Evolutionary conservation across 1,140 invertebrate genomes (phyloP), one percentile per base, ranked within the genome.

Genomic region (Solenopsis invicta): DNA sequence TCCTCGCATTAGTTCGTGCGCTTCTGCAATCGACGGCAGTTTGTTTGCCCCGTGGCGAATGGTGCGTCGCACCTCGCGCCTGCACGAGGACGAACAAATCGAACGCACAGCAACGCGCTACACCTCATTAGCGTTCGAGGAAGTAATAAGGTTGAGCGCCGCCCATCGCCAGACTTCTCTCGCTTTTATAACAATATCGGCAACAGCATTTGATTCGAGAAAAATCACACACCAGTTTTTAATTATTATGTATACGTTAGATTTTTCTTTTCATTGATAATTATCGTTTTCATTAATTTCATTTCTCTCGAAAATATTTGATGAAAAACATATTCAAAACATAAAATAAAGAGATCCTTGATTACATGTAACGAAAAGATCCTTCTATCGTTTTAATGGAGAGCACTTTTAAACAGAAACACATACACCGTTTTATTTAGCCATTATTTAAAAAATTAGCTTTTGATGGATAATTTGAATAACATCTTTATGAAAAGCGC

Each of bases 1-100:
- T 88, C 56, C 62, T 74, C 64, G 89, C 64, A 88, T 90, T 90
- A 90, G 69, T 75, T 82, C 54, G 37, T 67, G 67, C 80, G 80
- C 67, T 82, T 82, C 80, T 50, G 71, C 80, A 37, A 84, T 74
- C 80, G 80, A 37, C 56, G 13, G 69, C 41, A 75, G 80, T 84
- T 84, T 84, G 80, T 75, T 84, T 75, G 80, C 69, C 41, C 13
- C 80, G 80, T 61, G 69, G 80, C 41, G 64, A 45, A 69, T 62
- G 21, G 45, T 72, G 78, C 78, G 34, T 72, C 77, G 76, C 76
- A 37, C 45, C 59, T 50, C 62, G 41, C n/a, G 54, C 24, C 67
- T 3, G 67, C 54, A 24, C 80, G 80, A 74, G 80, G 67, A 74
- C 54, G 67, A 48, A 41, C 69, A 50, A 62, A 84, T 84, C 69